Conservation (phyloP, 2,888 invertebrate species). For the Pollenia labialis region DNA sequence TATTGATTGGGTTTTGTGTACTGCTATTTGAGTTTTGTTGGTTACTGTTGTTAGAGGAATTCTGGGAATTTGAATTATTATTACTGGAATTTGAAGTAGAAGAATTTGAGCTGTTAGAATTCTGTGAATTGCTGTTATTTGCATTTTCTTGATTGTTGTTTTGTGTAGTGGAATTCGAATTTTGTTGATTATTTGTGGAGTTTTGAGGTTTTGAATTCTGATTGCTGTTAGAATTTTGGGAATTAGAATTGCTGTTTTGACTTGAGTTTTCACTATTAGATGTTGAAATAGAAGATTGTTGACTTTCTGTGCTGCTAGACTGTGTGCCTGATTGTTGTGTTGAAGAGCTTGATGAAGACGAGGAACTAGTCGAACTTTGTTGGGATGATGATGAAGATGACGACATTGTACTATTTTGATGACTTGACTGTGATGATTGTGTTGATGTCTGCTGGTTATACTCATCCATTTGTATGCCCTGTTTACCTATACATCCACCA, state of each 20-base stretch:
- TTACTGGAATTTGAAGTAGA: conserved; percentile 12
- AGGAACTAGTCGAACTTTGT: conserved; percentile 77
- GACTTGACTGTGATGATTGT: conserved; percentile 77
- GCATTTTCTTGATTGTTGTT: conserved; percentile 2
- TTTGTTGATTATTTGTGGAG: conserved; percentile 27
- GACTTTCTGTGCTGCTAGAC: conserved; percentile 74
- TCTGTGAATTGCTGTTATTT: conserved; percentile 50
- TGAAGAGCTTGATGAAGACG: conserved; percentile 74
- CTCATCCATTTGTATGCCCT: conserved; percentile 74
- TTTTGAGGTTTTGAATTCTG: conserved; percentile 54
- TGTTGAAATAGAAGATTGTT: conserved; percentile 70
- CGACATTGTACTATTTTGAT: conserved; percentile 78
- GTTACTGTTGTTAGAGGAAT: conserved; percentile 43
- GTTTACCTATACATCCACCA: conserved; percentile 82
- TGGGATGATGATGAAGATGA: conserved; percentile 76
- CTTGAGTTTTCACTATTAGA: conserved; percentile 65
- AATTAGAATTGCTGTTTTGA: conserved; percentile 8
- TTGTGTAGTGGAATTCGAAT: not conserved
- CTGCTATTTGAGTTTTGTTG: conserved; percentile 55
- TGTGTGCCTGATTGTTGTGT: conserved; percentile 72
- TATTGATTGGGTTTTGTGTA: conserved; percentile 70
- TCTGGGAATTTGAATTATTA: conserved; percentile 30
- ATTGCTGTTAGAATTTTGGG: conserved; percentile 67
- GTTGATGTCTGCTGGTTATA: conserved; percentile 77
- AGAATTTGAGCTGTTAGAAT: conserved; percentile 25